Percentiles rank a stretch among this genome's conserved stretches.
Evolutionary conservation across 2,113 vertebrate species (phyloP).

Genomic region (Sander vitreus): DNA sequence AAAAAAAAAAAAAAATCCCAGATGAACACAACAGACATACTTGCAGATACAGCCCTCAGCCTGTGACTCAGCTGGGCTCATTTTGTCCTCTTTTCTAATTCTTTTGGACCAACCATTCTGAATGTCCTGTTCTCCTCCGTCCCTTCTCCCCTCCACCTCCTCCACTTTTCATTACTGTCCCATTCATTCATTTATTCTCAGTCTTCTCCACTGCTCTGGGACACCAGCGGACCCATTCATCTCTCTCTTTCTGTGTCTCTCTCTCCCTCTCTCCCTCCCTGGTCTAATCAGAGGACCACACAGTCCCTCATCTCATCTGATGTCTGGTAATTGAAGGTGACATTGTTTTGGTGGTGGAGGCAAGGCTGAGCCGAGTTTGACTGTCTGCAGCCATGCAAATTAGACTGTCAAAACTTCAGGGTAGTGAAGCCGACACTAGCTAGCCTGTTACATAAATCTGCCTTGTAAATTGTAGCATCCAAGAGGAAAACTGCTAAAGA

Average conservation of each 20-base stretch:
- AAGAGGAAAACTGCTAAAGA: slow-evolving; percentile 21
- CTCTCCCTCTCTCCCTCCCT: slow-evolving; percentile 11
- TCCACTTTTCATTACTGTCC: slow-evolving; percentile 71
- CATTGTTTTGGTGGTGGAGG: slow-evolving; percentile 43
- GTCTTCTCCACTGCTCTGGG: slow-evolving; percentile 49
- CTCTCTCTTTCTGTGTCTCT: slow-evolving; percentile 12
- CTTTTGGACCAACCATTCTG: slow-evolving; percentile 42
- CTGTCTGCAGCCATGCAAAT: slow-evolving; percentile 62
- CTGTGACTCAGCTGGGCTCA: slow-evolving; percentile 32
- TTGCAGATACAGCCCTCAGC: not conserved
- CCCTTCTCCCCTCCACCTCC: slow-evolving; percentile 33
- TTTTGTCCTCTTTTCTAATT: slow-evolving; percentile 46
- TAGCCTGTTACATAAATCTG: slow-evolving; percentile 52
- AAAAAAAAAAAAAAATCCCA: not conserved
- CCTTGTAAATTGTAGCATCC: slow-evolving; percentile 36
- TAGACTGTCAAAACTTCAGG: slow-evolving; percentile 54
- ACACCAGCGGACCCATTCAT: slow-evolving; percentile 60
- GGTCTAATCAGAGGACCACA: slow-evolving; percentile 59
- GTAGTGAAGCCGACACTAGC: slow-evolving; percentile 15
- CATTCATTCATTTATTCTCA: slow-evolving; percentile 69
- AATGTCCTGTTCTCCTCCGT: slow-evolving; percentile 50
- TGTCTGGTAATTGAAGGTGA: slow-evolving; percentile 68
- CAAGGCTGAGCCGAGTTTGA: slow-evolving; percentile 19
- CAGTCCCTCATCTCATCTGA: slow-evolving; percentile 60
- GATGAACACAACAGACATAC: slow-evolving; percentile 23